Evolutionary conservation across 2,888 invertebrate species (phyloP), one percentile per base, ranked within the genome.

Genomic region (Pseudoips prasinana): DNA sequence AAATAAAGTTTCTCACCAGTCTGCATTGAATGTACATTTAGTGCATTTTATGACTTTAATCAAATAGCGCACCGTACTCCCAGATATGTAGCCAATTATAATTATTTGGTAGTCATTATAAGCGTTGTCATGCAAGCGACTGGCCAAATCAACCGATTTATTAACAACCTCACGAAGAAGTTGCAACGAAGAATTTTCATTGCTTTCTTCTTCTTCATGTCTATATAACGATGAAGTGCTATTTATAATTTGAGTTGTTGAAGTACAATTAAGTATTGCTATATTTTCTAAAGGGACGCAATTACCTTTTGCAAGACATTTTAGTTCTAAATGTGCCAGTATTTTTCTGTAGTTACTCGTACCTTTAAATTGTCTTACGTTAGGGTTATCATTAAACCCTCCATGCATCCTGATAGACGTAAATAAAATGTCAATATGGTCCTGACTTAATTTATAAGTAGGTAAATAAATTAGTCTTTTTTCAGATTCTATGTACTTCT

Each of bases 201-300:
- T 5, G 14, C 14, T 5, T 3, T 14, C 2, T 14, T 14, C 3
- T 14, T 14, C 14, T 14, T 14, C 14, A 5, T 14, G 14, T 2
- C 14, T 2, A 5, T 14, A 14, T 5, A 5, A 14, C 5, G 14
- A 5, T 3, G 22, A 8, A 3, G 28, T 28, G 5, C 19, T 27
- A 8, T 25, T 33, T 8, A 33, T 33, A 3, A 47, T 51, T 60
- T 33, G 23, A 7, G n/a, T 33, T 5, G 28, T 11, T 7, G 25
- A 34, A 7, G 29, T 10, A 9, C 29, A 29, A 9, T 25, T 34
- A 1, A 29, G 18, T 33, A 25, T 46, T 33, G 14, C 29, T 17
- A 10, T 43, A 43, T 11, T 40, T 46, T 18, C 37, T 8, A 38
- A 18, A 7, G 29, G 34, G 11, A 34, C 24, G 25, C 34, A 34